Conservation (phyloP, 2,113 vertebrate species). For the Meriones unguiculatus region DNA sequence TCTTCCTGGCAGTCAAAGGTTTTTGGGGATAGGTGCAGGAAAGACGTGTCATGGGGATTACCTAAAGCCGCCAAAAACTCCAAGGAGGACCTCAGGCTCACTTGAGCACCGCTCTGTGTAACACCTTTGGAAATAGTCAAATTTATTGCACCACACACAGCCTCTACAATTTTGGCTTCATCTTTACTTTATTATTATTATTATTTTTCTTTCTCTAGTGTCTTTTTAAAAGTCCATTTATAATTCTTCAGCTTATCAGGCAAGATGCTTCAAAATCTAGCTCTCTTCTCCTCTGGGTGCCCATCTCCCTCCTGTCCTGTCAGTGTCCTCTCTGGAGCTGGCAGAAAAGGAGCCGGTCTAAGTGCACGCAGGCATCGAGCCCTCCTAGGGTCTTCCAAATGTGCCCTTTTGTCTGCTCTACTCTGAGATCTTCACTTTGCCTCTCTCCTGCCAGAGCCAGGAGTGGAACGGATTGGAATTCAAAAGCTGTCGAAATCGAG, state of each 20-base stretch:
- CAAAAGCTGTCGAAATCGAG: neutral
- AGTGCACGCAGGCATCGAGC: neutral
- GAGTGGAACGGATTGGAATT: neutral
- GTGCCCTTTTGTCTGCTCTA: constrained; percentile 68
- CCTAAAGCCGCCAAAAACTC: constrained; percentile 69
- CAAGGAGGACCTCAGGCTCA: constrained; percentile 1
- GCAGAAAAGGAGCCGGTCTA: neutral
- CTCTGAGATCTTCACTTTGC: neutral
- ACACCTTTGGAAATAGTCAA: constrained; percentile 49
- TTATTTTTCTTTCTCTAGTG: neutral
- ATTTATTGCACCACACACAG: neutral
- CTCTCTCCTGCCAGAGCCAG: neutral
- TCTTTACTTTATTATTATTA: neutral
- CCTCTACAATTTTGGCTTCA: constrained; percentile 33
- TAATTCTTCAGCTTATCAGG: neutral
- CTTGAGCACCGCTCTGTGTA: neutral
- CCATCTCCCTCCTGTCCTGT: neutral
- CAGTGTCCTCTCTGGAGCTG: neutral
- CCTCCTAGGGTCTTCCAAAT: neutral
- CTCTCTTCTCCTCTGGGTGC: neutral
- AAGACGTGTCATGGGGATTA: constrained; percentile 57
- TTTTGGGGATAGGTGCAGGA: constrained; percentile 46
- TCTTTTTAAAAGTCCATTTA: constrained; percentile 43
- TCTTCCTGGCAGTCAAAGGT: constrained; percentile 73
- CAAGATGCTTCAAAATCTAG: neutral